Percentiles rank a stretch among this genome's conserved stretches.
Conservation (phyloP, 2,888 invertebrate species). For the Parnassius glacialis region DNA sequence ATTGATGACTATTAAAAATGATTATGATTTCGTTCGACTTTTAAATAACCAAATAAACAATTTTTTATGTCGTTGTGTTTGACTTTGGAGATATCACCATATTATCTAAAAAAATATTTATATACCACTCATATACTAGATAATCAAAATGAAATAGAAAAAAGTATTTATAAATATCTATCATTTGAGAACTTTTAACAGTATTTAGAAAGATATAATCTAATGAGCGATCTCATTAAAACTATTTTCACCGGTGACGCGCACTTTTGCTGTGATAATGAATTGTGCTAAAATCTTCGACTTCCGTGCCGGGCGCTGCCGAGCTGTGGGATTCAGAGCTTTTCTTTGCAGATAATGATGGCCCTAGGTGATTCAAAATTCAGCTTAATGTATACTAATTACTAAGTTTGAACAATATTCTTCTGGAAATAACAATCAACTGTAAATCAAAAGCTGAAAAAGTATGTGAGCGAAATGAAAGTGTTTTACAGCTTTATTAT, state of each 20-base stretch:
- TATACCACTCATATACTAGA: too few relatives aligned
- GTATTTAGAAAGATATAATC: conserved; percentile 36
- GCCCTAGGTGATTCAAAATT: conserved; percentile 46
- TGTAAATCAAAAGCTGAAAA: conserved; percentile 8
- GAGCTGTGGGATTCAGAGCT: conserved; percentile 51
- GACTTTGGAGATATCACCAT: too few relatives aligned
- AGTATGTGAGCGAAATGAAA: not conserved
- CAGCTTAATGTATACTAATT: not conserved
- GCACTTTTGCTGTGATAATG: conserved; percentile 63
- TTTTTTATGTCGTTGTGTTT: too few relatives aligned
- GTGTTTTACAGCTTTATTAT: conserved; percentile 28
- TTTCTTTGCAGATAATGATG: conserved; percentile 65
- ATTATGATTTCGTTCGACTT: too few relatives aligned
- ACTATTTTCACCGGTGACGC: conserved; percentile 47
- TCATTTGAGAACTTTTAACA: not conserved
- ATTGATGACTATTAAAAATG: too few relatives aligned
- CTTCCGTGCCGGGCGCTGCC: conserved; percentile 54
- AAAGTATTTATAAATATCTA: too few relatives aligned
- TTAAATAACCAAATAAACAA: too few relatives aligned
- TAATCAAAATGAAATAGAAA: too few relatives aligned
- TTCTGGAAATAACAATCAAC: not conserved
- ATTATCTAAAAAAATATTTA: too few relatives aligned
- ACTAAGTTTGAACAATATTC: too few relatives aligned
- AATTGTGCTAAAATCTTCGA: conserved; percentile 53
- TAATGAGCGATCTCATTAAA: conserved; percentile 66